phyloP scores from a whole-genome alignment of 1,140 invertebrate genomes.

The Ips typographus region DNA sequence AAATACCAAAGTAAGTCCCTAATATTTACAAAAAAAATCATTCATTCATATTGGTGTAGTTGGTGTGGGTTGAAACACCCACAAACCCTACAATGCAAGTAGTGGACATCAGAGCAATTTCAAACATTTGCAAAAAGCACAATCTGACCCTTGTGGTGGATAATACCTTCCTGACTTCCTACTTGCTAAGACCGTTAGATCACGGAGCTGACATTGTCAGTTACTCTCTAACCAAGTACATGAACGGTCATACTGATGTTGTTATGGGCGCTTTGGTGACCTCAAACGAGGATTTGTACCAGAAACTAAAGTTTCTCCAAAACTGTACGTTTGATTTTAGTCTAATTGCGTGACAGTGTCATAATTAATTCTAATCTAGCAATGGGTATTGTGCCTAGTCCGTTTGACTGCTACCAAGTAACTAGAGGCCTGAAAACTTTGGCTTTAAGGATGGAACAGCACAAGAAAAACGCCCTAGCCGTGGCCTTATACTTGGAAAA shows the following conservation, averaged over 20 bases:
- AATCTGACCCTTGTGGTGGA: conserved; percentile 89
- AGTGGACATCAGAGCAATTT: conserved; percentile 80
- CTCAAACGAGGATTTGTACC: conserved; percentile 71
- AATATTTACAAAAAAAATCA: not conserved
- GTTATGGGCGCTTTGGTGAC: conserved; percentile 91
- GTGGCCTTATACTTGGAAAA: conserved; percentile 80
- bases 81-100: conserved; percentile 97
- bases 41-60: conserved; percentile 9
- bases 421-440: conserved; percentile 95
- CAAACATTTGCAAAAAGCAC: conserved; percentile 59
- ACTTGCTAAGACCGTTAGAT: conserved; percentile 88
- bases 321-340: conserved; percentile 67
- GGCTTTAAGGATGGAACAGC: conserved; percentile 86
- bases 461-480: conserved; percentile 74
- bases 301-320: conserved; percentile 82
- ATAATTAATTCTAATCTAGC: conserved; percentile 58
- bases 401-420: conserved; percentile 94
- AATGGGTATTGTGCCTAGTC: conserved; percentile 89
- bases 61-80: conserved; percentile 93
- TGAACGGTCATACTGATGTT: conserved; percentile 98
- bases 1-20: conserved; percentile 76
- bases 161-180: conserved; percentile 96
- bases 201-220: conserved; percentile 90
- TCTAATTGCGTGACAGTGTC: not conserved
- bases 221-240: conserved; percentile 97